Conservation (phyloP, 2,888 invertebrate species). For the Cephus sareptanus region DNA sequence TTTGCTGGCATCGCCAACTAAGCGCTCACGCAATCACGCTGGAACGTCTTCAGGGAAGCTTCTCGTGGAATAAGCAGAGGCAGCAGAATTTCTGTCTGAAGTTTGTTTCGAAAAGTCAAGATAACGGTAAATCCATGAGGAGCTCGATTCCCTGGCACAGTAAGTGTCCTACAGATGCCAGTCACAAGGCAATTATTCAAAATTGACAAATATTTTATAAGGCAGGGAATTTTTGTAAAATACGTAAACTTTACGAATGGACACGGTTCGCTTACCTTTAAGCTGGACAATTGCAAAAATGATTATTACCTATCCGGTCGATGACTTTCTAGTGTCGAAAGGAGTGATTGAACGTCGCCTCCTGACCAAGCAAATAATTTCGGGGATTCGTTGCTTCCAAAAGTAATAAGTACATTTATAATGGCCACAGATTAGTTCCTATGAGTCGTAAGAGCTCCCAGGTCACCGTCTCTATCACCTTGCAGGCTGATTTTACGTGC, state of each 20-base stretch:
- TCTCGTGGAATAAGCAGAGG: not conserved
- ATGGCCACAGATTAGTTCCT: not conserved
- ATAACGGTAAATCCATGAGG: not conserved
- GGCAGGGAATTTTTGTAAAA: too few species aligned
- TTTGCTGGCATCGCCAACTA: not conserved
- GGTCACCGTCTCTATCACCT: too few species aligned
- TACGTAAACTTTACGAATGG: not conserved
- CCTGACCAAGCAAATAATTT: not conserved
- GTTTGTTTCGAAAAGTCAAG: not conserved
- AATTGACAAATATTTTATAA: too few species aligned
- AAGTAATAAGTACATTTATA: too few species aligned
- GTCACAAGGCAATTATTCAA: not conserved
- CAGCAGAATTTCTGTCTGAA: too few species aligned
- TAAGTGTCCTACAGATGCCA: not conserved
- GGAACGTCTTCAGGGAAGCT: not conserved
- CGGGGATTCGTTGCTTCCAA: not conserved
- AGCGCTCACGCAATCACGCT: not conserved
- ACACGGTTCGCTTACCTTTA: not conserved
- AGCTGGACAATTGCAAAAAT: not conserved
- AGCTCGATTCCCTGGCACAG: not conserved
- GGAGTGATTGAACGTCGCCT: not conserved
- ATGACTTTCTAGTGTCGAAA: not conserved
- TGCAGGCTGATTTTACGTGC: too few species aligned
- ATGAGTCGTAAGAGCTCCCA: not conserved
- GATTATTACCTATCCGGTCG: not conserved